Evolutionary conservation across 2,113 vertebrate genomes (phyloP), one percentile per base, ranked within the genome.

Genomic region (Hypanus sabinus): DNA sequence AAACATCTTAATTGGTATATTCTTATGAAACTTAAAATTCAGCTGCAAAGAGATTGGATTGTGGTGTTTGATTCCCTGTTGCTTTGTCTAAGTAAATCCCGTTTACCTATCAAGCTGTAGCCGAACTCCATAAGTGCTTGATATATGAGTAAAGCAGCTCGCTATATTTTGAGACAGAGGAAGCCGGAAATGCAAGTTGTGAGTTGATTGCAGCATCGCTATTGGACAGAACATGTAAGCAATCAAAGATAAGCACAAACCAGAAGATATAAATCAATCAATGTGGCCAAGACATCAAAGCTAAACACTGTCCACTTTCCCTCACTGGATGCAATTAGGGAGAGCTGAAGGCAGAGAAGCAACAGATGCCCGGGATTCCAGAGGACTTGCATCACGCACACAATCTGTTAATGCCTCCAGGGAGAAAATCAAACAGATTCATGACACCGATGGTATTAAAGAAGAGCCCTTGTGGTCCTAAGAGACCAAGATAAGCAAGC

Each of bases 401-500:
- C 12, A 75, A 71, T 14, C 36, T 16, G 70, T 38, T 71, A 73
- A 73, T 73, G 91, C 73, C 70, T 55, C 65, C 33, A 68, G 65
- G 85, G 85, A 90, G 85, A 68, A 90, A 90, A 68, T 65, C n/a
- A 90, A 65, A 65, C 16, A 33, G 9, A 73, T 27, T 46, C 91
- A 93, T 24, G 38, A 73, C 91, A 93, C 91, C 91, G 55, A 38
- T 68, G 73, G 36, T 46, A 71, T 55, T 93, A 55, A 93, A 55
- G 71, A 38, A 46, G 90, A 93, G 70, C 10, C 91, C 91, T 93
- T 93, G 91, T 73, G 91, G 22, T 46, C 91, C 91, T 93, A 46
- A 93, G 91, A 93, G 91, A 93, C 91, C 91, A 93, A 93, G 91
- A 75, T 93, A 93, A 93, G 91, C 91, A 75, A 55, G 0, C 38